Evolutionary conservation across 2,888 invertebrate species (phyloP).

Genomic region (Acrocyrtus sp.): DNA sequence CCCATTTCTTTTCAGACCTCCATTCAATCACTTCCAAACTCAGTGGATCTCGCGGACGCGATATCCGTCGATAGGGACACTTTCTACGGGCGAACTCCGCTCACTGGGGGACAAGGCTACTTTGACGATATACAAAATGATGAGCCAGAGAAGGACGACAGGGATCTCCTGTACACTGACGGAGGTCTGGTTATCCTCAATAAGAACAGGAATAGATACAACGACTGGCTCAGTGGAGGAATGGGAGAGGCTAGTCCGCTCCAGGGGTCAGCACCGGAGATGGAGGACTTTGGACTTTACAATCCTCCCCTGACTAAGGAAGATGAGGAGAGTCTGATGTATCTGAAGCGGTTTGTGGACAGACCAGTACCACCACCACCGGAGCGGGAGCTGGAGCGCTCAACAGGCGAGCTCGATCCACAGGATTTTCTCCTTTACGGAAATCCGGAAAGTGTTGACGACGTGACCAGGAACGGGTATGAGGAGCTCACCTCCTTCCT

Average conservation of each 20-base stretch:
- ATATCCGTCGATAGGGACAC: conserved; percentile 1
- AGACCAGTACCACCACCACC: conserved; percentile 23
- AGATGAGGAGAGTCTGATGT: conserved; percentile 44
- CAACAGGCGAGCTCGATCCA: conserved; percentile 20
- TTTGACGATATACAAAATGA: conserved; percentile 32
- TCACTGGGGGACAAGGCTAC: conserved; percentile 20
- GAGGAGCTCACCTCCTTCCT: conserved; percentile 39
- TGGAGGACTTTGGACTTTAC: conserved; percentile 35
- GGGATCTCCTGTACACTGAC: conserved; percentile 69
- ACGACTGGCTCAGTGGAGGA: conserved; percentile 18
- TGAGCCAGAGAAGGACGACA: conserved; percentile 36
- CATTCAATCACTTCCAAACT: conserved; percentile 17
- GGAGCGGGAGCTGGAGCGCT: conserved; percentile 13
- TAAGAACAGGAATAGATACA: conserved; percentile 30
- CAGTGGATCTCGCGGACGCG: conserved; percentile 5
- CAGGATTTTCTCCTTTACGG: conserved; percentile 22
- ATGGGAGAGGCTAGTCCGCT: not conserved
- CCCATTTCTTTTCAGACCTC: conserved; percentile 32
- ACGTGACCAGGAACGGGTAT: conserved; percentile 45
- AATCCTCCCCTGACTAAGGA: conserved; percentile 39
- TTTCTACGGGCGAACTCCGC: conserved; percentile 12
- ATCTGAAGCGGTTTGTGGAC: conserved; percentile 45
- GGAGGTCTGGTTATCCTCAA: conserved; percentile 71
- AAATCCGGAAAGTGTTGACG: conserved; percentile 28
- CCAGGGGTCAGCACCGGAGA: not conserved